Evolutionary conservation across 2,113 vertebrate species (phyloP).

Genomic region (Tragulus kanchil): DNA sequence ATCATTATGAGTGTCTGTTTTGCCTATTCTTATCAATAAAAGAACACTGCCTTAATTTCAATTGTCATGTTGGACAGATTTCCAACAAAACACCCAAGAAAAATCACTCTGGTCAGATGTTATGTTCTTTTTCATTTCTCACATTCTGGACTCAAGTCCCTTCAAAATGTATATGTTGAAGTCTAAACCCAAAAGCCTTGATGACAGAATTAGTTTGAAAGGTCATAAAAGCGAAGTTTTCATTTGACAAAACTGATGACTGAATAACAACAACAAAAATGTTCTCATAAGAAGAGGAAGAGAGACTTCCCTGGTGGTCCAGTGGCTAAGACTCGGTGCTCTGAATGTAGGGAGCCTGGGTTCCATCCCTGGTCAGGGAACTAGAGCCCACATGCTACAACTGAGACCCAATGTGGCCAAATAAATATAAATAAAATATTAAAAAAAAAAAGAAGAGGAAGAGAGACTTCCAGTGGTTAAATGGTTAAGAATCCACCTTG

Average conservation of each 20-base stretch:
- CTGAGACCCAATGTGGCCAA: too few relatives aligned
- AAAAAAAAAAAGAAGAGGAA: neutral
- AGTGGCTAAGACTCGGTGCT: neutral
- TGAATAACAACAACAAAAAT: too few relatives aligned
- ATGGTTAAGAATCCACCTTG: neutral
- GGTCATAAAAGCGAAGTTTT: neutral
- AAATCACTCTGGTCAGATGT: neutral
- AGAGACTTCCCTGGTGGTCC: neutral
- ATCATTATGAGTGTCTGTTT: neutral
- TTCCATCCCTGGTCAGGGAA: too few relatives aligned
- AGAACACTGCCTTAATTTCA: neutral
- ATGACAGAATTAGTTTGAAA: neutral
- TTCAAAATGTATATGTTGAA: neutral
- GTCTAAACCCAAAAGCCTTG: too few relatives aligned
- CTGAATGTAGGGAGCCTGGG: too few relatives aligned
- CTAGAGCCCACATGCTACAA: too few relatives aligned
- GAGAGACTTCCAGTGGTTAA: neutral
- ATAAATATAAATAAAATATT: too few relatives aligned
- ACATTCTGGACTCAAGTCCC: neutral
- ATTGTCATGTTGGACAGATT: neutral
- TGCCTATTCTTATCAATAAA: neutral
- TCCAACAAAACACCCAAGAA: neutral
- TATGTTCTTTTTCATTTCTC: neutral
- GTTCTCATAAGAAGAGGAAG: neutral
- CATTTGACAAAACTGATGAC: neutral